Percentiles rank a stretch among this genome's conserved stretches.
phyloP scores from a whole-genome alignment of 2,888 invertebrate genomes.

The Brenthis ino region DNA sequence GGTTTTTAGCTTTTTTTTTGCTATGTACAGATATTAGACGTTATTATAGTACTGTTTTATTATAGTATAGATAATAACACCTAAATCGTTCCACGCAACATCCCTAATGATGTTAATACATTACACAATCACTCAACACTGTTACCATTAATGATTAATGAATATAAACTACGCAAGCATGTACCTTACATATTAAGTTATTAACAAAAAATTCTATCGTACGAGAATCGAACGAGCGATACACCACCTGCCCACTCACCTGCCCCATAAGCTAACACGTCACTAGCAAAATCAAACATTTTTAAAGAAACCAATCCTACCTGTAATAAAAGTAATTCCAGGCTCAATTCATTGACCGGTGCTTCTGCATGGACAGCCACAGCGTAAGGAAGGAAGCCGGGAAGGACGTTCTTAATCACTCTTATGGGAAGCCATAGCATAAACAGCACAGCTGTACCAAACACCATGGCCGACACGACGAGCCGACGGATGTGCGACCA shows the following conservation, averaged over 20 bases:
- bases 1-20: too few species aligned
- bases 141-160: neutral
- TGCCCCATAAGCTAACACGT: neutral
- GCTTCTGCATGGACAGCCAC: constrained; percentile 91
- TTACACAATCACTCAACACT: neutral
- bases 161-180: neutral
- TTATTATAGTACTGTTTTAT: too few species aligned
- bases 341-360: constrained; percentile 95
- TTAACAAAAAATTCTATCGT: neutral
- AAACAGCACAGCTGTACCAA: constrained; percentile 96
- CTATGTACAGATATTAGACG: too few species aligned
- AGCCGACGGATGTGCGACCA: constrained; percentile 94
- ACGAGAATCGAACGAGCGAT: constrained; percentile 3
- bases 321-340: constrained; percentile 95
- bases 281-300: too few species aligned
- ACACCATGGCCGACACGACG: constrained; percentile 96
- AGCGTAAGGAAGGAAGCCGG: constrained; percentile 96
- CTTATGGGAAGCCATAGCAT: constrained; percentile 98
- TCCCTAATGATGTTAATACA: neutral
- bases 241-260: neutral
- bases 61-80: too few species aligned
- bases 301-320: constrained; percentile 55
- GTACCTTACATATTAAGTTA: neutral
- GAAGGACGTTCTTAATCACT: constrained; percentile 90
- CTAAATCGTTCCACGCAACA: neutral